A percentile compares a stretch with the other conserved stretches of the same genome.
Conservation (phyloP, 2,113 vertebrate species). For the Chaetodon auriga region DNA sequence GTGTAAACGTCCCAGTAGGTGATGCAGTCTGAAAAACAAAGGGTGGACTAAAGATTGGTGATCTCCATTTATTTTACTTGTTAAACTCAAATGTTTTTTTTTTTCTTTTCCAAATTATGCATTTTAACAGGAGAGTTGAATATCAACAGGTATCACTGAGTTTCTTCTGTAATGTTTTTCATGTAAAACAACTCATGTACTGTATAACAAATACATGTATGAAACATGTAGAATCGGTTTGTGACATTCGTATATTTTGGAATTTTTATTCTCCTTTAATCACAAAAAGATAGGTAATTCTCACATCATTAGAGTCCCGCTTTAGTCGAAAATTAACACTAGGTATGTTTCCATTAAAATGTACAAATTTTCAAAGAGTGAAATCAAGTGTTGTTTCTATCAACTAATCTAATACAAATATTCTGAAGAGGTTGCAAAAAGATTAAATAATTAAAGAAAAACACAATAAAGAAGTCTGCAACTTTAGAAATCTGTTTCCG, state of each 20-base stretch:
- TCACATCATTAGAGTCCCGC: not conserved
- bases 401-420: not conserved
- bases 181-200: constrained; percentile 58
- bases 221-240: not conserved
- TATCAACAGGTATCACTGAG: not conserved
- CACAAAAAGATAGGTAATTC: not conserved
- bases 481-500: constrained; percentile 1
- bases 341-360: constrained; percentile 3
- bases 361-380: not conserved
- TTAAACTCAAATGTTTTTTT: constrained; percentile 21
- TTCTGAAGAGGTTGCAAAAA: constrained; percentile 8
- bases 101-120: constrained; percentile 17
- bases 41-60: constrained; percentile 28
- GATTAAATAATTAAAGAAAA: constrained; percentile 1
- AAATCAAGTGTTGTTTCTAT: constrained; percentile 3
- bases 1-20: constrained; percentile 1
- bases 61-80: constrained; percentile 20
- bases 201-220: constrained; percentile 23
- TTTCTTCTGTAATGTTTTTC: constrained; percentile 38
- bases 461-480: constrained; percentile 23
- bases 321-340: not conserved
- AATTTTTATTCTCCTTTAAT: not conserved
- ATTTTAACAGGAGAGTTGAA: constrained; percentile 25
- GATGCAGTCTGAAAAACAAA: constrained; percentile 18
- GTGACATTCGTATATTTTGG: not conserved